phyloP scores from a whole-genome alignment of 92 coral and sea anemone species.

The Hydrozoanthus gracilis region DNA sequence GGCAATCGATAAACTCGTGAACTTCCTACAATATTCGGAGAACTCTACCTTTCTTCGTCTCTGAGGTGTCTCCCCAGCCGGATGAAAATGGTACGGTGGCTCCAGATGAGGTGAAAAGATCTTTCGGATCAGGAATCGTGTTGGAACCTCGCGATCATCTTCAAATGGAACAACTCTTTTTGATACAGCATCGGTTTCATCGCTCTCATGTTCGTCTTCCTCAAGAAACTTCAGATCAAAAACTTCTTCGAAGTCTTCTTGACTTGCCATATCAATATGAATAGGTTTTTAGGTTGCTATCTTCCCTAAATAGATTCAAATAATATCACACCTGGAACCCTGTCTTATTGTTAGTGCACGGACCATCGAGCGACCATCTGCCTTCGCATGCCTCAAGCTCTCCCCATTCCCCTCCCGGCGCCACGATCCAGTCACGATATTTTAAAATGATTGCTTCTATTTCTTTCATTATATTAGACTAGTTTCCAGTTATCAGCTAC shows the following conservation, averaged over 20 bases:
- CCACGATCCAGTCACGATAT: not conserved
- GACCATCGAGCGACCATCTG: too few relatives aligned
- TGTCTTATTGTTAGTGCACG: too few relatives aligned
- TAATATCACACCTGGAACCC: too few relatives aligned
- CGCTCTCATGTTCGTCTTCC: slow-evolving; percentile 57
- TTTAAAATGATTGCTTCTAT: not conserved
- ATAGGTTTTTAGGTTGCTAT: not conserved
- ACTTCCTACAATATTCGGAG: not conserved
- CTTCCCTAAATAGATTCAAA: too few relatives aligned
- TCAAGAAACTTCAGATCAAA: slow-evolving; percentile 75
- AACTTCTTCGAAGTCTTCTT: slow-evolving; percentile 50
- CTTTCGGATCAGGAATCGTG: slow-evolving; percentile 77
- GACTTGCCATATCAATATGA: slow-evolving; percentile 62
- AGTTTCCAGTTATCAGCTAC: not conserved
- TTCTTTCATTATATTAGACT: not conserved
- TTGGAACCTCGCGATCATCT: slow-evolving; percentile 77
- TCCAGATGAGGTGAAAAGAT: slow-evolving; percentile 85
- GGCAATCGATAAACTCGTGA: not conserved
- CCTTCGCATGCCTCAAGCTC: too few relatives aligned
- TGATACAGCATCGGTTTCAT: slow-evolving; percentile 81
- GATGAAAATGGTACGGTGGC: slow-evolving; percentile 80
- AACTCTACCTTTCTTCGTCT: slow-evolving; percentile 77
- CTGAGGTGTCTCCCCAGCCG: slow-evolving; percentile 72
- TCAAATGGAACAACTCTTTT: slow-evolving; percentile 69
- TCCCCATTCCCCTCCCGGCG: too few relatives aligned